A percentile compares a stretch with the other conserved stretches of the same genome.
Conservation (phyloP, 2,888 invertebrate species). For the Volucella inanis region DNA sequence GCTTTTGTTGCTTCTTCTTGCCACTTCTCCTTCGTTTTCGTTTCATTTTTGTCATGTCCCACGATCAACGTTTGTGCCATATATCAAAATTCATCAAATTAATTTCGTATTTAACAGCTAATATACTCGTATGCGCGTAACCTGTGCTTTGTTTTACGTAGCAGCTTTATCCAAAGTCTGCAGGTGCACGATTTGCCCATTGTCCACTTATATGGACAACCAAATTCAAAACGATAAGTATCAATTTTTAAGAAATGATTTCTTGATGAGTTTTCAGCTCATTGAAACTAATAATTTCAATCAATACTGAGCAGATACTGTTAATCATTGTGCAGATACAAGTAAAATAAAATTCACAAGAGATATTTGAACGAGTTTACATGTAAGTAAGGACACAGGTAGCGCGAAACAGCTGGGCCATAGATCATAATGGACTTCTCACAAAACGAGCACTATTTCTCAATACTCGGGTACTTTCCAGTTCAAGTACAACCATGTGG, state of each 20-base stretch:
- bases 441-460: slow-evolving; percentile 25
- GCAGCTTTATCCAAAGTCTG: slow-evolving; percentile 54
- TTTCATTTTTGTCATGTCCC: slow-evolving; percentile 25
- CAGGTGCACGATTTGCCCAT: slow-evolving; percentile 58
- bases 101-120: slow-evolving; percentile 61
- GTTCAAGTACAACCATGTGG: slow-evolving; percentile 47
- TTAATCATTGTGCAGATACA: slow-evolving; percentile 6
- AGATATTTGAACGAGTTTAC: background rate
- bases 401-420: slow-evolving; percentile 19
- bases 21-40: slow-evolving; percentile 43
- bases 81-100: slow-evolving; percentile 52
- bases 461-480: slow-evolving; percentile 63
- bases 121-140: slow-evolving; percentile 21
- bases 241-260: slow-evolving; percentile 34
- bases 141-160: slow-evolving; percentile 54
- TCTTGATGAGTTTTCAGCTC: slow-evolving; percentile 27
- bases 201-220: slow-evolving; percentile 45
- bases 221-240: slow-evolving; percentile 38
- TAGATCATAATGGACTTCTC: slow-evolving; percentile 25
- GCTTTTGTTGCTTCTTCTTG: slow-evolving; percentile 26
- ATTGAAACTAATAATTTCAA: background rate
- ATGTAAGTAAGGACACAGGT: slow-evolving; percentile 15
- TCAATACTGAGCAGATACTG: background rate
- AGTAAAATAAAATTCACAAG: background rate
- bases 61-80: slow-evolving; percentile 40